Percentiles rank a stretch among this genome's conserved stretches.
phyloP scores from a whole-genome alignment of 1,140 invertebrate species.

The Caerostris darwini region DNA sequence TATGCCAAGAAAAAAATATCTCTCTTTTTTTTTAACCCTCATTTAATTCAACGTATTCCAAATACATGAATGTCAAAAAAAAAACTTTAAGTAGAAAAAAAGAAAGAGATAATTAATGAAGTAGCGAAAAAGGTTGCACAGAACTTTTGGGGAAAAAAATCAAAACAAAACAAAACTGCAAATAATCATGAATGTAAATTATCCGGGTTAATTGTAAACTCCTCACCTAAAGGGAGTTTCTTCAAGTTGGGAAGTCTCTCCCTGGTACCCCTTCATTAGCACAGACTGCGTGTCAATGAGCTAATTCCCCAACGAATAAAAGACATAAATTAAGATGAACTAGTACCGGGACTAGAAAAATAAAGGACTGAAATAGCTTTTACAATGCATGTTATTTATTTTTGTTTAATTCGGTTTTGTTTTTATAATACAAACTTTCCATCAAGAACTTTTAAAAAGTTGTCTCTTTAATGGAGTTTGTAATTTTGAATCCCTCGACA shows the following conservation, averaged over 20 bases:
- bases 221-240: conserved; percentile 4
- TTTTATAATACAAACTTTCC: no score
- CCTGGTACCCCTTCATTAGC: background rate
- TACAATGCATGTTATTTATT: no score
- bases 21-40: background rate
- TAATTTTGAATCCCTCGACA: no score
- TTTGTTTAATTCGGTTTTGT: no score
- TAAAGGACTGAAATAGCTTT: no score
- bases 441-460: no score
- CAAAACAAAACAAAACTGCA: background rate
- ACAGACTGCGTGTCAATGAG: background rate
- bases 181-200: conserved; percentile 26
- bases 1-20: background rate
- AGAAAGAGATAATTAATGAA: background rate
- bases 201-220: conserved; percentile 27
- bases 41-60: background rate
- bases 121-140: background rate
- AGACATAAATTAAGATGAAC: conserved; percentile 35
- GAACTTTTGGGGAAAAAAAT: background rate
- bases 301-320: background rate
- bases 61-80: background rate
- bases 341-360: background rate
- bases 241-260: background rate
- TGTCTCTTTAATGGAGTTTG: no score
- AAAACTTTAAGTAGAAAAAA: background rate